These are phyloP conservation scores for Glareola pratincola DNA, from an alignment of 2,113 vertebrate species.

Conservation along the genomic window DNA sequence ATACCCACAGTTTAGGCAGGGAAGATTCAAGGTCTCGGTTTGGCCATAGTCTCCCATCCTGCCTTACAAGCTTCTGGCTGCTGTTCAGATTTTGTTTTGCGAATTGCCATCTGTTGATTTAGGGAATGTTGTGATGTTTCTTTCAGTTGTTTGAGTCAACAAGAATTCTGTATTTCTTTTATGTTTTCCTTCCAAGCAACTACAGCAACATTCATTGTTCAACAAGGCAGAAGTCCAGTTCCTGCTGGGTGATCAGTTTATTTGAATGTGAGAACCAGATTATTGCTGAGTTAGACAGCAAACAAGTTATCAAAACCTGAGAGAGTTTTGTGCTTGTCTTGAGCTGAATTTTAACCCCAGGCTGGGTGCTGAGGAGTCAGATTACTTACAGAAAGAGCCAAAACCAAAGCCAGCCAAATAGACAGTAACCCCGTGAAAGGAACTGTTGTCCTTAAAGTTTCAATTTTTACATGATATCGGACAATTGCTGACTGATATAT, in stretches of 20 bases:
- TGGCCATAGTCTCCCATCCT: not conserved
- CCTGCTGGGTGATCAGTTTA: conserved; percentile 23
- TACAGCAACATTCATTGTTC: not conserved
- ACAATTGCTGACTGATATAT: not conserved
- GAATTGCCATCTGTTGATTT: conserved; percentile 19
- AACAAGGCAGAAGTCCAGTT: not conserved
- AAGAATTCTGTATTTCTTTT: not conserved
- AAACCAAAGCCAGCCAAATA: not conserved
- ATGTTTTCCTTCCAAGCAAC: conserved; percentile 11
- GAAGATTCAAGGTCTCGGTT: not conserved
- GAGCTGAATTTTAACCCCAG: not conserved
- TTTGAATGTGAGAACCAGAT: not conserved
- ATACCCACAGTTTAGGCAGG: not conserved
- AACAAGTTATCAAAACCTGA: not conserved
- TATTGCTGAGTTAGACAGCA: conserved; percentile 6
- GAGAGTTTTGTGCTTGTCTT: not conserved
- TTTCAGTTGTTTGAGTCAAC: conserved; percentile 12
- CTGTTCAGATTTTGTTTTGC: conserved; percentile 22
- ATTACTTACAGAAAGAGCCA: not conserved
- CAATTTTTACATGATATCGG: not conserved
- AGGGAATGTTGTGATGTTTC: conserved; percentile 1
- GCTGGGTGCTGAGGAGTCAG: not conserved
- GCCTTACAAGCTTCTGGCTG: not conserved
- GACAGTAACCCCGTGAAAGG: not conserved
- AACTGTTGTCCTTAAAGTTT: not conserved